A percentile compares a stretch with the other conserved stretches of the same genome.
Evolutionary conservation across 2,113 vertebrate species (phyloP).

Genomic region (Ardeotis arabs): DNA sequence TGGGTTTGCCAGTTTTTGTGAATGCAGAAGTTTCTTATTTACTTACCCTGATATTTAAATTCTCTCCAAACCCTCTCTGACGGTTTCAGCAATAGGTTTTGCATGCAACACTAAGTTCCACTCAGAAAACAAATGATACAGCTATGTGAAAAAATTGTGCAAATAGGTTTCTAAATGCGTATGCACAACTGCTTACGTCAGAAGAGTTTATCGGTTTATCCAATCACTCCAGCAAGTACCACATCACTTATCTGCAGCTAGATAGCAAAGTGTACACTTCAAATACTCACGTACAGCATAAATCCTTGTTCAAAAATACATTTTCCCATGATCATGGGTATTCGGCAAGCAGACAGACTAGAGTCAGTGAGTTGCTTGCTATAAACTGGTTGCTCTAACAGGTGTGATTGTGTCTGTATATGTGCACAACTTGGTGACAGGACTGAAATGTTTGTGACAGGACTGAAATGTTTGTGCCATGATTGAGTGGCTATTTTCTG

Average conservation of each 20-base stretch:
- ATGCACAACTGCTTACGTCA: background rate
- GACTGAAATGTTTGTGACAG: background rate
- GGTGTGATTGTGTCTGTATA: rapidly evolving
- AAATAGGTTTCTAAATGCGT: background rate
- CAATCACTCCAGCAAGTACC: background rate
- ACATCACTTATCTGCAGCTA: background rate
- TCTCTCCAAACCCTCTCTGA: background rate
- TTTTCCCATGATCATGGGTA: rapidly evolving
- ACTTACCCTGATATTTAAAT: background rate
- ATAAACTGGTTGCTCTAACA: background rate
- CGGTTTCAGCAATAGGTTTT: background rate
- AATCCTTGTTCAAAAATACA: background rate
- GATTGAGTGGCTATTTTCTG: background rate
- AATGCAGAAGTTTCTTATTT: background rate
- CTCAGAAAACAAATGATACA: background rate
- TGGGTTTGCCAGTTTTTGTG: background rate
- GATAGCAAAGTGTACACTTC: background rate
- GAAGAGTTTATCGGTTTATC: background rate
- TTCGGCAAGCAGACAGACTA: rapidly evolving
- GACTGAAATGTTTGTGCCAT: background rate
- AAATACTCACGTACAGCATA: background rate
- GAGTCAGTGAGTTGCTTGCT: background rate
- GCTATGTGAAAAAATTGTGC: background rate
- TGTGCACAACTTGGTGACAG: rapidly evolving
- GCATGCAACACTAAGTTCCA: background rate